phyloP scores from a whole-genome alignment of 1,140 invertebrate genomes.

The Atopsyche davidsoni region DNA sequence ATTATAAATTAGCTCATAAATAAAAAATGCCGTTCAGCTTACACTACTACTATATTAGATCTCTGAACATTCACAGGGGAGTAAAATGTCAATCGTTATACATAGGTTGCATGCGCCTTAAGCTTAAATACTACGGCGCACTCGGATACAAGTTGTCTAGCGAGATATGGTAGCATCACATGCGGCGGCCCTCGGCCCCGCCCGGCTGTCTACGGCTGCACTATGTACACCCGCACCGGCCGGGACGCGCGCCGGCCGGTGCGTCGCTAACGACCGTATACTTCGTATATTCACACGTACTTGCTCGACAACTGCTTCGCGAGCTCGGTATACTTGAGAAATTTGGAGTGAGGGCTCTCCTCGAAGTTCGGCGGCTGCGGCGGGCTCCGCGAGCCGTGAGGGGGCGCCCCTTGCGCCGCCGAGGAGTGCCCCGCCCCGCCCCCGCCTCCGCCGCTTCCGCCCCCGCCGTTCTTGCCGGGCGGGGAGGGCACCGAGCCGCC shows the following conservation, averaged over 20 bases:
- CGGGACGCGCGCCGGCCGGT: constrained; percentile 11
- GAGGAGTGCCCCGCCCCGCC: constrained; percentile 31
- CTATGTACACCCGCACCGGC: constrained; percentile 30
- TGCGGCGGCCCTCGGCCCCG: constrained; percentile 35
- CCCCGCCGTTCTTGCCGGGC: constrained; percentile 42
- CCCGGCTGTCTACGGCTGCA: constrained; percentile 28
- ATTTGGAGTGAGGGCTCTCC: constrained; percentile 92
- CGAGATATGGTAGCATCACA: constrained; percentile 52
- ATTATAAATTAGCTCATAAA: constrained; percentile 16
- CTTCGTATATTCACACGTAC: constrained; percentile 67
- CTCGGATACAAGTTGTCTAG: constrained; percentile 33
- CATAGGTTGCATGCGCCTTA: constrained; percentile 26
- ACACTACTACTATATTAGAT: constrained; percentile 24
- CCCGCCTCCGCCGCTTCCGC: constrained; percentile 37
- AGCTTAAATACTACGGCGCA: constrained; percentile 30
- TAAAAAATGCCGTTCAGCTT: constrained; percentile 28
- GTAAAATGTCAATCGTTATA: constrained; percentile 28
- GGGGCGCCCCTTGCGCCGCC: constrained; percentile 41
- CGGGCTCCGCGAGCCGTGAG: constrained; percentile 49
- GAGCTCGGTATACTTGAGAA: constrained; percentile 93
- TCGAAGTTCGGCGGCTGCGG: constrained; percentile 61
- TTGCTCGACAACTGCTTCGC: constrained; percentile 94
- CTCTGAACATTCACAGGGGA: constrained; percentile 26
- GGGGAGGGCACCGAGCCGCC: constrained; percentile 35
- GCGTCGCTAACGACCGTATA: constrained; percentile 29